Conservation (phyloP, 1,140 invertebrate species). For the Bombus difficillimus region DNA sequence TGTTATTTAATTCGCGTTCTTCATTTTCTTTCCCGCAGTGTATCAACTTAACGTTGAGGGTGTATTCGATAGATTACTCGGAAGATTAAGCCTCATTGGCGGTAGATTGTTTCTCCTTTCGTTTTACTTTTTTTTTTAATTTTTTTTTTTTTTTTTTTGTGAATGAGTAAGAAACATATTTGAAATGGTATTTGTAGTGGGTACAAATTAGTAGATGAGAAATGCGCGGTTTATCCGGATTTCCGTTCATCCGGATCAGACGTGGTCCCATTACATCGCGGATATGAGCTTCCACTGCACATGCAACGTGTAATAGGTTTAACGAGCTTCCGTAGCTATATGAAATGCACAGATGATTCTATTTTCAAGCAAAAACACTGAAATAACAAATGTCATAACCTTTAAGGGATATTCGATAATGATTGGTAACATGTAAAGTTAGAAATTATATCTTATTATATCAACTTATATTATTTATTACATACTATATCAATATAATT, state of each 20-base stretch:
- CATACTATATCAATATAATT: too few relatives aligned
- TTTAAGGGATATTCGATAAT: too few relatives aligned
- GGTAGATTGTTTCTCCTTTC: not conserved
- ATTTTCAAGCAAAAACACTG: not conserved
- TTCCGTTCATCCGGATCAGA: conserved; percentile 44
- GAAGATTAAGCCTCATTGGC: not conserved
- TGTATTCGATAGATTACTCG: conserved; percentile 1
- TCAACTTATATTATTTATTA: too few relatives aligned
- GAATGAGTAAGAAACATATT: not conserved
- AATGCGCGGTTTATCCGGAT: conserved; percentile 25
- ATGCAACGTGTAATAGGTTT: not conserved
- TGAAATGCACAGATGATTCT: not conserved
- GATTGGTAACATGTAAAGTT: too few relatives aligned
- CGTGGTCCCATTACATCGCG: conserved; percentile 30
- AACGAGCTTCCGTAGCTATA: conserved; percentile 2
- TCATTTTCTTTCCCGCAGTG: not conserved
- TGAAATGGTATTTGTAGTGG: not conserved
- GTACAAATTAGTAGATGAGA: not conserved
- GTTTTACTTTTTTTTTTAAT: too few relatives aligned
- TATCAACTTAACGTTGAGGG: too few relatives aligned
- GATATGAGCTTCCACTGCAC: conserved; percentile 15
- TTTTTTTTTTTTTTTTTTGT: not conserved
- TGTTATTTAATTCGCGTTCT: conserved; percentile 5
- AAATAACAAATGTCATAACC: not conserved
- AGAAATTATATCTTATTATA: too few relatives aligned